phyloP scores from a whole-genome alignment of 2,113 vertebrate species.

The Apeltes quadracus region DNA sequence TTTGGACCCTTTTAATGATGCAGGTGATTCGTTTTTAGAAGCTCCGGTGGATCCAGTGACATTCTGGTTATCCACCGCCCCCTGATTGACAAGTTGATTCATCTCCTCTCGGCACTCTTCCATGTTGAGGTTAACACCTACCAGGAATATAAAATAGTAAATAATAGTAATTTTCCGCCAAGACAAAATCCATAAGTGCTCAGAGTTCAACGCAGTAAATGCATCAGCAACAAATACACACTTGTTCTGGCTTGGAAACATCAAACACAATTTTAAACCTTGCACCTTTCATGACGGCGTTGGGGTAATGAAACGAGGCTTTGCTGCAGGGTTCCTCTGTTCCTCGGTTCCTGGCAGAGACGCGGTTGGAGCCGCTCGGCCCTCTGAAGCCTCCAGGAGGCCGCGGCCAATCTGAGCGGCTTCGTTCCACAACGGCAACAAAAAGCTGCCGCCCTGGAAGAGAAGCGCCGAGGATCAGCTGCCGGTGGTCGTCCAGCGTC shows the following conservation, averaged over 20 bases:
- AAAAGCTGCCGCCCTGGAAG: slow-evolving; percentile 13
- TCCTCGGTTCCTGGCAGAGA: too few species aligned
- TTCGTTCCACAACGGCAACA: slow-evolving; percentile 30
- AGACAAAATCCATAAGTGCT: slow-evolving; percentile 22
- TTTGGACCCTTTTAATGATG: slow-evolving; percentile 44
- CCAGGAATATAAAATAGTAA: neutral
- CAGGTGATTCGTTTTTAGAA: too few species aligned
- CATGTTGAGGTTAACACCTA: neutral
- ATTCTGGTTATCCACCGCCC: slow-evolving; percentile 12
- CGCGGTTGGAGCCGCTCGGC: slow-evolving; percentile 1
- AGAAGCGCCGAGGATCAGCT: slow-evolving; percentile 23
- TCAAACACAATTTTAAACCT: neutral
- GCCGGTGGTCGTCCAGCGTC: slow-evolving; percentile 9
- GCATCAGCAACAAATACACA: neutral
- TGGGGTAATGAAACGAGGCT: neutral
- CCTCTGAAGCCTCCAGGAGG: slow-evolving; percentile 24
- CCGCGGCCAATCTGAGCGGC: slow-evolving; percentile 15
- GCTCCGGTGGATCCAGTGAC: slow-evolving; percentile 29
- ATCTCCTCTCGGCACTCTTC: slow-evolving; percentile 1
- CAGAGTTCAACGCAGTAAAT: slow-evolving; percentile 15
- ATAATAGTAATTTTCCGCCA: slow-evolving; percentile 25
- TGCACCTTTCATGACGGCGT: neutral
- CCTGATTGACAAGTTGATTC: slow-evolving; percentile 31
- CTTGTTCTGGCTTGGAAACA: slow-evolving; percentile 4
- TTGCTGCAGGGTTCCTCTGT: neutral